These are phyloP conservation scores for Ctenomys sociabilis DNA, from an alignment of 2,113 vertebrate genomes.

Conservation along the genomic window DNA sequence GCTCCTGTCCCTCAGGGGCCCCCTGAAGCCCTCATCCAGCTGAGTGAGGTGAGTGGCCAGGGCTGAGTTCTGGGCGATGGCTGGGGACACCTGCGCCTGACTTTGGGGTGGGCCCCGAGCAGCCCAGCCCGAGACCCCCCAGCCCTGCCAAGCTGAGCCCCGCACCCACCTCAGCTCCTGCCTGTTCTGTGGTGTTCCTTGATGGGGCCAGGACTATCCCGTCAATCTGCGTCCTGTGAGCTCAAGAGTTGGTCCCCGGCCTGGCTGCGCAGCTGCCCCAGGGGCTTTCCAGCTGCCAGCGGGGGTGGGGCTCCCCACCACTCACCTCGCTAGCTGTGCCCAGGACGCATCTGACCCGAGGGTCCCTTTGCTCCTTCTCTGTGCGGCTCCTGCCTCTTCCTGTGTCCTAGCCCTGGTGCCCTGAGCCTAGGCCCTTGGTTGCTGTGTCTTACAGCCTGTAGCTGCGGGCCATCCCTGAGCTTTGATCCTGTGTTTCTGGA, in stretches of 20 bases:
- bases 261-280: neutral
- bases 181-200: too few species aligned
- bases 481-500: neutral
- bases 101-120: neutral
- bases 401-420: neutral
- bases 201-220: neutral
- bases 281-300: neutral
- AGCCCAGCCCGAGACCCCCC: neutral
- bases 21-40: constrained; percentile 71
- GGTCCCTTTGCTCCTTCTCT: neutral
- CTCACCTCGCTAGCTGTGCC: neutral
- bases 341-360: neutral
- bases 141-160: neutral
- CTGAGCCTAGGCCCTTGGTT: neutral
- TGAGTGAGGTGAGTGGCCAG: constrained; percentile 67
- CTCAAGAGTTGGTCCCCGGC: neutral
- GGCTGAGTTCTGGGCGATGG: neutral
- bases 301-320: neutral
- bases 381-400: neutral
- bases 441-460: neutral
- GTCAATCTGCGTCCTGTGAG: neutral
- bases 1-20: neutral
- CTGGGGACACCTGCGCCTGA: too few species aligned
- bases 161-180: neutral
- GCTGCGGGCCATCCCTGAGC: neutral